Evolutionary conservation across 1,140 invertebrate species (phyloP), one percentile per base, ranked within the genome.

Genomic region (Grapholita molesta): DNA sequence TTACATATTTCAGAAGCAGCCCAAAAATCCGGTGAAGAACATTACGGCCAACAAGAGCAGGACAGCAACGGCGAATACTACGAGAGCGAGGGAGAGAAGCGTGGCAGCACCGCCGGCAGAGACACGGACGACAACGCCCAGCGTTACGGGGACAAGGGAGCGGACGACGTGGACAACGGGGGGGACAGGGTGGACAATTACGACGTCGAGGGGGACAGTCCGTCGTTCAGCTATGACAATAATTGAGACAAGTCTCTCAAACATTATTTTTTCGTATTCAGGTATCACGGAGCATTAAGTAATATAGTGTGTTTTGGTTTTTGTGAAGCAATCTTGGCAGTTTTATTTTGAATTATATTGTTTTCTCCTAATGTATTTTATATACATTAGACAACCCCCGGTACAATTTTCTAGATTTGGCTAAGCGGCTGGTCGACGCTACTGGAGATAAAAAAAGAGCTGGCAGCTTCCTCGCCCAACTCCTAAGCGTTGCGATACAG

Each of bases 171-270:
- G 3, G 24, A 69, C 11, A 53, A 74, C 3, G 65, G 61, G 21
- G 52, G 67, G 28, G 69, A 71, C 9, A 28, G 67, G 25, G 25
- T 69, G 12, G 53, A 67, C 3, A 69, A 71, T 69, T 67, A 66
- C 30, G 64, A 69, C 9, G 53, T 72, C n/a, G 64, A 72, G 64
- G 70, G 66, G 7, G 57, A 69, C n/a, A 67, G 23, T 7, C 69
- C 69, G 1, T 70, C 72, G 18, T 52, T 71, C 5, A 74, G 24
- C n/a, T 73, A 73, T 52, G 35, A 73, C 1, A 69, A 30, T 32
- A 64, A 68, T 57, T 72, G 42, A 35, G 12, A 33, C n/a, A 12
- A 12, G 9, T 3, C n/a, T n/a, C n/a, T n/a, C n/a, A n/a, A n/a
- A n/a, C n/a, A n/a, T n/a, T n/a, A n/a, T n/a, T n/a, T 35, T 35